Evolutionary conservation across 2,797 vertebrate species (phyloP).

Genomic region (Ctenopoma kingsleyae): DNA sequence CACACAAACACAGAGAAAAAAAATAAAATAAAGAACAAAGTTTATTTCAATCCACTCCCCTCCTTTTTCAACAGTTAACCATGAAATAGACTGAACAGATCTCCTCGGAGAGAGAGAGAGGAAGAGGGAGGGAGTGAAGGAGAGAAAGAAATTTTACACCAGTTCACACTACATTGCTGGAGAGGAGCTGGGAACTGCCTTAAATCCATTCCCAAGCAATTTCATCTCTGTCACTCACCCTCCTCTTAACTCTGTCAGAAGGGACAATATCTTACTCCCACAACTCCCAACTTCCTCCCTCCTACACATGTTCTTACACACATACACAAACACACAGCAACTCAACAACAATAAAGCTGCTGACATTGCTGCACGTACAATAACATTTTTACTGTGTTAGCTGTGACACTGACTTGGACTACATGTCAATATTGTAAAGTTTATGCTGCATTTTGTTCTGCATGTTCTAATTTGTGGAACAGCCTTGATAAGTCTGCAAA

Average conservation of each 20-base stretch:
- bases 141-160: constrained; percentile 16
- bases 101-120: constrained; percentile 9
- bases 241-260: constrained; percentile 50
- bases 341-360: constrained; percentile 29
- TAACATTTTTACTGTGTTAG: constrained; percentile 9
- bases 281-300: constrained; percentile 50
- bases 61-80: constrained; percentile 28
- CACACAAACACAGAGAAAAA: constrained; percentile 15
- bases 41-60: constrained; percentile 32
- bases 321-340: constrained; percentile 10
- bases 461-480: not conserved
- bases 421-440: not conserved
- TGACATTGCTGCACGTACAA: constrained; percentile 12
- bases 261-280: constrained; percentile 53
- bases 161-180: constrained; percentile 26
- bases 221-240: constrained; percentile 69
- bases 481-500: constrained; percentile 14
- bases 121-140: not conserved
- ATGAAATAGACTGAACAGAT: constrained; percentile 42
- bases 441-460: not conserved
- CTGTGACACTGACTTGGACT: not conserved
- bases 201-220: constrained; percentile 68
- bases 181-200: constrained; percentile 28
- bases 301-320: not conserved
- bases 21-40: constrained; percentile 12